phyloP scores from a whole-genome alignment of 2,113 vertebrate species.

The Rhombomys opimus region DNA sequence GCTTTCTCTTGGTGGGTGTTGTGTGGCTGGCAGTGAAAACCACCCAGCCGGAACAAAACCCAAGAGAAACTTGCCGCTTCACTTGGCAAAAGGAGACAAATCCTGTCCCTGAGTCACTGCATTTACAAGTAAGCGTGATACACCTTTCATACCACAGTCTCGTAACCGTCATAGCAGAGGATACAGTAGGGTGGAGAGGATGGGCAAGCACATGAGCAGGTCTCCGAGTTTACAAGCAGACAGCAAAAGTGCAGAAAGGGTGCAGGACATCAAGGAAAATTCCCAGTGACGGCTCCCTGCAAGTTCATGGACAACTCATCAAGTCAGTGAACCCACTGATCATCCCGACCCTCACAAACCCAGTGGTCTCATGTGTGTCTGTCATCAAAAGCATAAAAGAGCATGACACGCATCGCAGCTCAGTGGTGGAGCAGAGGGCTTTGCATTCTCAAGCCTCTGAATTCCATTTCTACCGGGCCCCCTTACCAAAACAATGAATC shows the following conservation, averaged over 20 bases:
- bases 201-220: not conserved
- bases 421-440: not conserved
- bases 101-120: not conserved
- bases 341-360: not conserved
- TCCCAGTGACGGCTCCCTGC: not conserved
- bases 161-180: not conserved
- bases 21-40: slow-evolving; percentile 12
- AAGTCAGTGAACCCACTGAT: not conserved
- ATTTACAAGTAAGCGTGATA: not conserved
- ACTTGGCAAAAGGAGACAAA: slow-evolving; percentile 44
- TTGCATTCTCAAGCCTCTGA: not conserved
- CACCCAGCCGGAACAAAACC: slow-evolving; percentile 31
- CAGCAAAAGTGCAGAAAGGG: not conserved
- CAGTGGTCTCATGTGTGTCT: not conserved
- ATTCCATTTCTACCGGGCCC: not conserved
- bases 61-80: slow-evolving; percentile 56
- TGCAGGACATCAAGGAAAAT: not conserved
- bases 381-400: not conserved
- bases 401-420: not conserved
- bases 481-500: not conserved
- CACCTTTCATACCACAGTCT: not conserved
- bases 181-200: accelerated
- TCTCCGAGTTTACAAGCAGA: not conserved
- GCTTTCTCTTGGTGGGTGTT: slow-evolving; percentile 46
- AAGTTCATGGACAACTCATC: not conserved